phyloP scores from a whole-genome alignment of 2,113 vertebrate species.

The Climacteris rufus region DNA sequence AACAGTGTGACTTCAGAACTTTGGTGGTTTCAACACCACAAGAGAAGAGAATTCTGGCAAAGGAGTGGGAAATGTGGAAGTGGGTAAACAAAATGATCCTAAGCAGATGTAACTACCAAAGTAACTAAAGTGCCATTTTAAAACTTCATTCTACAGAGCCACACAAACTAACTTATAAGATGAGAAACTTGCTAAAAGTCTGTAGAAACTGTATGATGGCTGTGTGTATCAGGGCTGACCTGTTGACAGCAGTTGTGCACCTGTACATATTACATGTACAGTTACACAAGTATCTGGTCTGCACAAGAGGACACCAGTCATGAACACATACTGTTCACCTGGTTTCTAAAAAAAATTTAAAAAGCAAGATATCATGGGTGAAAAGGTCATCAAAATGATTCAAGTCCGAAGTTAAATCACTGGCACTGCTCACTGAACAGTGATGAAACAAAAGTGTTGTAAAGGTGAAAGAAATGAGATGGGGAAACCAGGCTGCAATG shows the following conservation, averaged over 20 bases:
- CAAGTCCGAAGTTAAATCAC: not conserved
- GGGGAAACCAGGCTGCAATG: not conserved
- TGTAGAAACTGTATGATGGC: not conserved
- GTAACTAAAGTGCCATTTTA: not conserved
- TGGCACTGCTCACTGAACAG: not conserved
- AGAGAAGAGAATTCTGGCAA: not conserved
- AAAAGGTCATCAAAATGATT: not conserved
- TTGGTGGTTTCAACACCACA: not conserved
- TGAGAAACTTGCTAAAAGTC: not conserved
- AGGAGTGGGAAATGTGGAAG: not conserved
- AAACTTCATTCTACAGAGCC: not conserved
- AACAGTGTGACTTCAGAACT: not conserved
- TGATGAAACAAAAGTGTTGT: not conserved
- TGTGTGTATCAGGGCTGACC: not conserved
- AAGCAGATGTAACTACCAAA: not conserved
- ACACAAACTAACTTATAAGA: not conserved
- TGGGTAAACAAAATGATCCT: not conserved
- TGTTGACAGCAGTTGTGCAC: not conserved
- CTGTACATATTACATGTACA: not conserved
- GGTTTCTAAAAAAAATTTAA: not conserved
- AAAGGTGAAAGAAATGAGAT: not conserved
- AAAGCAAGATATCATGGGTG: not conserved
- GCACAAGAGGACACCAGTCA: not conserved
- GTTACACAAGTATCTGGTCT: not conserved
- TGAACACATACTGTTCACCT: not conserved